Conservation (phyloP, 2,797 vertebrate species). For the Gephyroberyx darwinii region DNA sequence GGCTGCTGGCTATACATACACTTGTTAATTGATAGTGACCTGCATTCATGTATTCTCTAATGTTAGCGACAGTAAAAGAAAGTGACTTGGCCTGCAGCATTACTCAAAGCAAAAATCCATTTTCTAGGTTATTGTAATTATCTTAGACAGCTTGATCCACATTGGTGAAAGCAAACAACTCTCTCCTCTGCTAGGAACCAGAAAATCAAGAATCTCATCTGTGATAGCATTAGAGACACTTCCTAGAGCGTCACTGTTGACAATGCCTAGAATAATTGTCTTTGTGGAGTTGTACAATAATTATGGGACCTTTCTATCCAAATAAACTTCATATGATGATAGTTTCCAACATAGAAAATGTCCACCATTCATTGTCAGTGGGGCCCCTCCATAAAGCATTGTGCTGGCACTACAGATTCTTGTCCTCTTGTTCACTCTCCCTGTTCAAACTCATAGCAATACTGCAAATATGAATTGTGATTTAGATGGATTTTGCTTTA, state of each 20-base stretch:
- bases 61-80: not conserved
- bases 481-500: not conserved
- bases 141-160: not conserved
- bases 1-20: no score
- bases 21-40: no score
- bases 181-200: not conserved
- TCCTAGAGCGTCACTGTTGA: not conserved
- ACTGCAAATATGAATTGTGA: not conserved
- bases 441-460: not conserved
- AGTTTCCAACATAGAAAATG: not conserved
- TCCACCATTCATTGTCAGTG: no score
- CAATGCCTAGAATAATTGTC: not conserved
- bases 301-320: not conserved
- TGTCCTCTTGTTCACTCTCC: no score
- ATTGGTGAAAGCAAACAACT: not conserved
- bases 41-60: not conserved
- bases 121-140: no score
- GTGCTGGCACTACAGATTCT: no score
- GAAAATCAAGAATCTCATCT: not conserved
- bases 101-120: no score
- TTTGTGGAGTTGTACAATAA: not conserved
- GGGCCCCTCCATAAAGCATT: no score
- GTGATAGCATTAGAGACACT: not conserved
- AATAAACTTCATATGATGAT: not conserved
- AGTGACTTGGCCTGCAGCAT: not conserved